Percentiles rank a stretch among this genome's conserved stretches.
These are phyloP conservation scores for Osmoderma eremita DNA, from an alignment of 2,888 invertebrate genomes.

Conservation along the genomic window DNA sequence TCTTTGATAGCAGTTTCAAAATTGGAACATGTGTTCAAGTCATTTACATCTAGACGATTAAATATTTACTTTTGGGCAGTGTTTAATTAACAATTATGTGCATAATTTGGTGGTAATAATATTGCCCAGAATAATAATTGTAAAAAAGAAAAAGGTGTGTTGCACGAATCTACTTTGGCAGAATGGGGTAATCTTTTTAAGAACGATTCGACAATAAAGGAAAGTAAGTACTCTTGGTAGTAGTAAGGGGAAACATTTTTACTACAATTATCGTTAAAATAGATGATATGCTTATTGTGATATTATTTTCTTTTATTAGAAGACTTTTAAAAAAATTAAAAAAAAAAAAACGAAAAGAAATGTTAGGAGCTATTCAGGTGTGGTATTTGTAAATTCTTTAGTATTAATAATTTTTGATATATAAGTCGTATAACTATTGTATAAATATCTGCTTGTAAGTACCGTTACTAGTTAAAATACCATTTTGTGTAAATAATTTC, in stretches of 20 bases:
- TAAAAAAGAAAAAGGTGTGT: slow-evolving; percentile 8
- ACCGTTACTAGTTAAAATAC: too few species aligned
- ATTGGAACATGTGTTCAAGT: slow-evolving; percentile 14
- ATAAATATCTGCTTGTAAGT: too few species aligned
- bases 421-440: too few species aligned
- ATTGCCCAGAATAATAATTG: slow-evolving; percentile 21
- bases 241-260: background rate
- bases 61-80: slow-evolving; percentile 24
- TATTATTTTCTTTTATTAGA: background rate
- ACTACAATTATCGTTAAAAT: slow-evolving; percentile 14
- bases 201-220: slow-evolving; percentile 1
- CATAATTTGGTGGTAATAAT: background rate
- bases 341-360: background rate
- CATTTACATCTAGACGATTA: slow-evolving; percentile 7
- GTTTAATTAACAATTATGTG: slow-evolving; percentile 20
- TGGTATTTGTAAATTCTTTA: background rate
- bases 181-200: slow-evolving; percentile 11
- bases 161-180: slow-evolving; percentile 35
- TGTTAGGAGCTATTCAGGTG: slow-evolving; percentile 3
- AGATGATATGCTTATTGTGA: slow-evolving; percentile 19
- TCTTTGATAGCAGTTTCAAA: slow-evolving; percentile 13
- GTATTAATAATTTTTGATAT: too few species aligned
- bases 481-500: too few species aligned
- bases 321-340: too few species aligned
- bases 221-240: slow-evolving; percentile 10